Evolutionary conservation across 2,113 vertebrate genomes (phyloP), one percentile per base, ranked within the genome.

Genomic region (Alligator sinensis): DNA sequence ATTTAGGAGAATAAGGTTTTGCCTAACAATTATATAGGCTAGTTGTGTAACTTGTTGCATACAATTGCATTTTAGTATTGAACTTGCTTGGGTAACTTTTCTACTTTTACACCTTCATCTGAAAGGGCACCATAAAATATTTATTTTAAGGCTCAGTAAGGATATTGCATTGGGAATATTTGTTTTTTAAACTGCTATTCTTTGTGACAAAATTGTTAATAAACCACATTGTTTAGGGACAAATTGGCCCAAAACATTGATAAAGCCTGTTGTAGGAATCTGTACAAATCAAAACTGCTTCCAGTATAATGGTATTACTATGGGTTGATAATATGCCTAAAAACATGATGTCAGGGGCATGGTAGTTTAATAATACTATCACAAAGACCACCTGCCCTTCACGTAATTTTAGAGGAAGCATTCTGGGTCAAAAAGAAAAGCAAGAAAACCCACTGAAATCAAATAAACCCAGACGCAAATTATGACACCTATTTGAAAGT

Each of bases 131-230:
- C 92, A 89, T 91, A 58, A 93, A 95, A 84, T 82, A 55, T 54
- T 86, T n/a, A 58, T 60, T 84, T 95, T 79, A 38, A 92, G 9
- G 10, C 5, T 70, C 30, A 70, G 21, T n/a, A 70, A 82, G 93
- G 84, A 82, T 89, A 58, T 92, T 96, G 84, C 78, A 94, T 91
- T 68, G 61, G 78, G 92, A 92, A 68, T 82, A 93, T 7, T 86
- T 58, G 30, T 95, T 95, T 96, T 96, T 85, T 85, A 96, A 70
- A 38, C 2, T 1, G 70, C 10, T 87, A 28, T 74, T 95, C 58
- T 27, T 81, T 95, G 66, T 86, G 28, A 89, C 38, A 88, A 83
- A 75, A 47, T 92, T 93, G n/a, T 92, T 77, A 89, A 17, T 60
- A 90, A 84, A 34, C 34, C 75, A 85, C 11, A n/a, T 22, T 92